Evolutionary conservation across 2,797 vertebrate genomes (phyloP).

Genomic region (Leucoraja ocellata): DNA sequence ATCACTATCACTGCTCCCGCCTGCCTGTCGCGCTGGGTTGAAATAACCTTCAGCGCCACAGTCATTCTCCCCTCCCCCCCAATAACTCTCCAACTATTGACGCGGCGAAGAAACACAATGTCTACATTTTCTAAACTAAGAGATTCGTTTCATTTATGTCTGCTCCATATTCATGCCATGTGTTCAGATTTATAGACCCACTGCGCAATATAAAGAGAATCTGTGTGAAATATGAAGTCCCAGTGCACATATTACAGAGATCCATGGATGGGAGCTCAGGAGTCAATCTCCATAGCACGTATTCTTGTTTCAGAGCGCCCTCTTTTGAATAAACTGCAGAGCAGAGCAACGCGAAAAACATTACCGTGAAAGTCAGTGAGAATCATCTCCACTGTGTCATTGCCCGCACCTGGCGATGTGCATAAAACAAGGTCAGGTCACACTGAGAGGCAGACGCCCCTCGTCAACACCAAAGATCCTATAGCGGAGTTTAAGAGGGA

Average conservation of each 20-base stretch:
- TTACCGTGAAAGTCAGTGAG: neutral
- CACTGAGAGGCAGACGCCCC: conserved; percentile 43
- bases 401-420: no score
- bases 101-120: neutral
- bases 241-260: conserved; percentile 72
- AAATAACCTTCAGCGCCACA: neutral
- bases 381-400: conserved; percentile 42
- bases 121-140: conserved; percentile 14
- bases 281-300: conserved; percentile 59
- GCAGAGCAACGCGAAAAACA: neutral
- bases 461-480: no score
- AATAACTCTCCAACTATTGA: accelerated
- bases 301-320: conserved; percentile 77
- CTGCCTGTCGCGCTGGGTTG: neutral
- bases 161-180: conserved; percentile 69
- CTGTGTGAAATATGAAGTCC: conserved; percentile 77
- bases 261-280: conserved; percentile 71
- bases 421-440: no score
- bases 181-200: conserved; percentile 71
- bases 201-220: conserved; percentile 74
- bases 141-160: conserved; percentile 46
- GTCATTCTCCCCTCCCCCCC: no score
- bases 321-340: conserved; percentile 69
- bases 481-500: no score
- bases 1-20: neutral